A percentile compares a stretch with the other conserved stretches of the same genome.
These are phyloP conservation scores for Darevskia nairensis DNA, from an alignment of 2,797 vertebrate genomes.

Conservation along the genomic window DNA sequence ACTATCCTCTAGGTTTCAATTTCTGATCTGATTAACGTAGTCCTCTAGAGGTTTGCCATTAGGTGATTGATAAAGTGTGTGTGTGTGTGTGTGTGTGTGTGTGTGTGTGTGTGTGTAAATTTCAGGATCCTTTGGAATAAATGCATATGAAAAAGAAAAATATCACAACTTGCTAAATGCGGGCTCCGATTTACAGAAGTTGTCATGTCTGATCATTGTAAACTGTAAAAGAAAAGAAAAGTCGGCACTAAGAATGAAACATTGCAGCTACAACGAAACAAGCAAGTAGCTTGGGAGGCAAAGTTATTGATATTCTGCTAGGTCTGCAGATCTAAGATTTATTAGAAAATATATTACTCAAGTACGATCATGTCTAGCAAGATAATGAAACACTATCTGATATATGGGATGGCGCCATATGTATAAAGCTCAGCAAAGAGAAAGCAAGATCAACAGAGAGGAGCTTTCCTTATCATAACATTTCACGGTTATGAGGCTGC, in stretches of 20 bases:
- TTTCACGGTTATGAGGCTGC: conserved; percentile 2
- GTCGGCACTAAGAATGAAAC: neutral
- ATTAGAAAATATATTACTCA: conserved; percentile 54
- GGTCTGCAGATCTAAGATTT: conserved; percentile 62
- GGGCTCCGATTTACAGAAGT: conserved; percentile 56
- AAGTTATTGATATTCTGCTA: conserved; percentile 38
- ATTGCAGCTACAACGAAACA: conserved; percentile 25
- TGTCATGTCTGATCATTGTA: conserved; percentile 63
- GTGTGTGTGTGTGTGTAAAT: neutral
- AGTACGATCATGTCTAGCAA: conserved; percentile 53
- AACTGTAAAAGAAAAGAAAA: conserved; percentile 19
- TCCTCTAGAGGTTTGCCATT: neutral
- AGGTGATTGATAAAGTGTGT: conserved; percentile 21
- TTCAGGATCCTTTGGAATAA: conserved; percentile 39
- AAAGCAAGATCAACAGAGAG: conserved; percentile 27
- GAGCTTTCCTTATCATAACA: conserved; percentile 4
- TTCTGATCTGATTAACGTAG: conserved; percentile 44
- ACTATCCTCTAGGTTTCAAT: conserved; percentile 15
- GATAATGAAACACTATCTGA: conserved; percentile 60
- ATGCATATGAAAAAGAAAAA: conserved; percentile 48
- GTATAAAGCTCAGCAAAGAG: conserved; percentile 37
- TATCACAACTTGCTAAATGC: conserved; percentile 62
- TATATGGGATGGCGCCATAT: conserved; percentile 29
- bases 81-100: too few relatives aligned
- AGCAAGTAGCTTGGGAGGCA: conserved; percentile 50